Conservation (phyloP, 2,888 invertebrate species). For the Drosophila algonquin region DNA sequence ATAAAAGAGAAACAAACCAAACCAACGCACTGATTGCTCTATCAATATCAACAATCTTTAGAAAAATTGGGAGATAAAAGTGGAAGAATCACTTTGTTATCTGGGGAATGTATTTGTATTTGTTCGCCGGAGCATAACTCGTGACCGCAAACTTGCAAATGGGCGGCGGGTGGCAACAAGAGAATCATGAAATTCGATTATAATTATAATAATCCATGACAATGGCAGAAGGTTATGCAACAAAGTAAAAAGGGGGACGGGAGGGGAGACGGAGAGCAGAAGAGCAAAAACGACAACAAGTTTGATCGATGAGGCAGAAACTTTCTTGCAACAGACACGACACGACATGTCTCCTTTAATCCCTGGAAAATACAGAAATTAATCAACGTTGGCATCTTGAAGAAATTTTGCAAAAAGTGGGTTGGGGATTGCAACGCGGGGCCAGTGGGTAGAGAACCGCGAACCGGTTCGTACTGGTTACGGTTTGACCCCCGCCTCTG, state of each 20-base stretch:
- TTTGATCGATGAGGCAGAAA: slow-evolving; percentile 42
- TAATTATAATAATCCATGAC: slow-evolving; percentile 14
- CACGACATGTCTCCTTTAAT: slow-evolving; percentile 17
- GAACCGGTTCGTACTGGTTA: slow-evolving; percentile 56
- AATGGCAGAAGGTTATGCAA: slow-evolving; percentile 27
- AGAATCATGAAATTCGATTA: slow-evolving; percentile 1
- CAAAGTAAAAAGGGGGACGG: neutral
- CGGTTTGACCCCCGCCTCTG: slow-evolving; percentile 50
- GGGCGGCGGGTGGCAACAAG: slow-evolving; percentile 23
- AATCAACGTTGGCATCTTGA: slow-evolving; percentile 6
- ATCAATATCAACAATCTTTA: slow-evolving; percentile 31
- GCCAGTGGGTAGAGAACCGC: neutral
- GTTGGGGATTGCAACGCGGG: slow-evolving; percentile 24
- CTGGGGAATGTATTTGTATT: slow-evolving; percentile 2
- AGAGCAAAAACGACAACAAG: slow-evolving; percentile 12
- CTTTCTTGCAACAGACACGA: slow-evolving; percentile 19
- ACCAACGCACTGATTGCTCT: slow-evolving; percentile 30
- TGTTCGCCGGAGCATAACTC: slow-evolving; percentile 27
- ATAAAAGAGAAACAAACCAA: neutral
- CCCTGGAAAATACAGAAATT: slow-evolving; percentile 8
- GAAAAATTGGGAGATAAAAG: slow-evolving; percentile 24
- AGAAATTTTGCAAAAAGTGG: neutral
- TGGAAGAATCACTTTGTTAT: slow-evolving; percentile 19
- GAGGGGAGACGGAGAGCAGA: neutral
- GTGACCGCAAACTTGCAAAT: slow-evolving; percentile 36